Evolutionary conservation across 2,113 vertebrate species (phyloP).

Genomic region (Cyprinodon brontotheroides): DNA sequence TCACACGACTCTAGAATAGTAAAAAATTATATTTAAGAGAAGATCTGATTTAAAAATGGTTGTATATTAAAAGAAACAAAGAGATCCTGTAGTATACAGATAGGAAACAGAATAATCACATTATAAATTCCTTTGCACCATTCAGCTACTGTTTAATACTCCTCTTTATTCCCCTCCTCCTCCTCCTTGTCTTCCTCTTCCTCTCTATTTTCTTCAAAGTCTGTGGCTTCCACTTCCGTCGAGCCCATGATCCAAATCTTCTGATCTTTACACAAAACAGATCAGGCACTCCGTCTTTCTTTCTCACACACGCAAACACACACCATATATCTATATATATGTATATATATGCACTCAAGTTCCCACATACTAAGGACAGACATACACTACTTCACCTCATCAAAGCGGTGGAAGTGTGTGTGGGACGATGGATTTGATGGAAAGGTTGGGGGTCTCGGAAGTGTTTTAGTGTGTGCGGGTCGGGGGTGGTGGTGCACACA

Average conservation of each 20-base stretch:
- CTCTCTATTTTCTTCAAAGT: conserved; percentile 52
- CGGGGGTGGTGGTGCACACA: conserved; percentile 36
- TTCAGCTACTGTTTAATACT: conserved; percentile 18
- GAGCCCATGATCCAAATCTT: conserved; percentile 74
- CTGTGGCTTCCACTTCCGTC: conserved; percentile 81
- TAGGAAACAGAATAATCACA: neutral
- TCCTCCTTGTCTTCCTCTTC: conserved; percentile 9
- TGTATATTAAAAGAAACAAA: neutral
- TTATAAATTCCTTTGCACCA: neutral
- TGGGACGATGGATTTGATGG: conserved; percentile 82
- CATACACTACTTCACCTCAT: conserved; percentile 80
- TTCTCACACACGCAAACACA: conserved; percentile 12
- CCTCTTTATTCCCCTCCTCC: conserved; percentile 7
- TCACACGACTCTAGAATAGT: neutral
- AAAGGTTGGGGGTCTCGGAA: conserved; percentile 66
- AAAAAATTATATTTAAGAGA: neutral
- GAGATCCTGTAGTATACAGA: neutral
- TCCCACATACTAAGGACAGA: conserved; percentile 45
- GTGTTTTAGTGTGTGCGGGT: conserved; percentile 53
- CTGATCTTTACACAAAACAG: conserved; percentile 84
- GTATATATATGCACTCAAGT: conserved; percentile 38
- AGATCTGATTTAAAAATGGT: neutral
- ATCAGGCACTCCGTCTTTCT: conserved; percentile 65
- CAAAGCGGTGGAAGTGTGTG: conserved; percentile 88
- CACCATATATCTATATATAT: conserved; percentile 24